phyloP scores from a whole-genome alignment of 2,797 vertebrate genomes.

The Halcyon badia region DNA sequence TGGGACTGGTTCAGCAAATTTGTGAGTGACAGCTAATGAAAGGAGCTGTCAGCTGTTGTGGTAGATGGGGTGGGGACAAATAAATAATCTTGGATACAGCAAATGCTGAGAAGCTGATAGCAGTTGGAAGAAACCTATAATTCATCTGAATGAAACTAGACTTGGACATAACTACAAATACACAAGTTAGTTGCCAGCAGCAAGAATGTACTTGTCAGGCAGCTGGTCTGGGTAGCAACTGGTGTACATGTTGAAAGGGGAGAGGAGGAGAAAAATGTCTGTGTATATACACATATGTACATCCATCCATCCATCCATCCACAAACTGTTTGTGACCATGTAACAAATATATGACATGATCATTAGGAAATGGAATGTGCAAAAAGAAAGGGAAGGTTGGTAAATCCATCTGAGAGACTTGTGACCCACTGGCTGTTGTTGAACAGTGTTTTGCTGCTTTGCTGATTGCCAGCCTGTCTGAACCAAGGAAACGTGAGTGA shows the following conservation, averaged over 20 bases:
- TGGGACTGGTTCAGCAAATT: not conserved
- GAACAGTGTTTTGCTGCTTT: not conserved
- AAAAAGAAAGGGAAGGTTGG: accelerated
- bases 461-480: not conserved
- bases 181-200: not conserved
- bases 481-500: not conserved
- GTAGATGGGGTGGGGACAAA: not conserved
- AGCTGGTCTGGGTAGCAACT: not conserved
- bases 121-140: not conserved
- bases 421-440: not conserved
- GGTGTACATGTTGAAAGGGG: not conserved
- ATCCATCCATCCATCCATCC: no score
- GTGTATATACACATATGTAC: accelerated
- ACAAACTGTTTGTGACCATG: not conserved
- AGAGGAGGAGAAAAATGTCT: not conserved
- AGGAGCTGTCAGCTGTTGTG: not conserved
- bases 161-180: not conserved
- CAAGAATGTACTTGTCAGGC: not conserved
- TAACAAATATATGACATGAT: accelerated
- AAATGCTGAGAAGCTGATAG: not conserved
- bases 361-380: not conserved
- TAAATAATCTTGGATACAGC: not conserved
- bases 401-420: not conserved
- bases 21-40: not conserved
- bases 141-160: not conserved